Evolutionary conservation across 1,140 invertebrate genomes (phyloP).

Genomic region (Lasioglossum albipes): DNA sequence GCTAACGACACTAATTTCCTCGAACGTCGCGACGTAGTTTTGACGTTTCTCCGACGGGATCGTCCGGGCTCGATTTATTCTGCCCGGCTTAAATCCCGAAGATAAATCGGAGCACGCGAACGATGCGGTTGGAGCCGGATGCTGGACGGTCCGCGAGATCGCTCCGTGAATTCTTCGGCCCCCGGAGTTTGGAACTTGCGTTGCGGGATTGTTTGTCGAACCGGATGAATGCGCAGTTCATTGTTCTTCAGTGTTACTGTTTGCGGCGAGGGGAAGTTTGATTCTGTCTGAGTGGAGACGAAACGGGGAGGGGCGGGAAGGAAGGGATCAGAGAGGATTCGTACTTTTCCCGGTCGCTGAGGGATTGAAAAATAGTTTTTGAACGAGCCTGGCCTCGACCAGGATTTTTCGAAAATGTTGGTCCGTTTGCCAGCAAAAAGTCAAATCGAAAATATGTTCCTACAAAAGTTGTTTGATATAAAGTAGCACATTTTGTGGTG

Average conservation of each 20-base stretch:
- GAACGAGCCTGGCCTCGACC: not conserved
- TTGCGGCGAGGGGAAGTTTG: not conserved
- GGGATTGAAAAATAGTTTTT: not conserved
- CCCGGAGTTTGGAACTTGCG: not conserved
- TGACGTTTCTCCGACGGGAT: not conserved
- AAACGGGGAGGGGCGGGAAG: not conserved
- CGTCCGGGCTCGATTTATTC: not conserved
- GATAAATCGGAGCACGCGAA: slow-evolving; percentile 21
- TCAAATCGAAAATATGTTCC: not conserved
- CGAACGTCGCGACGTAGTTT: not conserved
- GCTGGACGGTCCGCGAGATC: not conserved
- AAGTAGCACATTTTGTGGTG: too few relatives aligned
- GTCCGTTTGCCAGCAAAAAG: not conserved
- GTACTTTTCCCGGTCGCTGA: not conserved
- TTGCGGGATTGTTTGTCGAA: not conserved
- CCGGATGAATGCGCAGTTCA: not conserved
- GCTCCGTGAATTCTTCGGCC: not conserved
- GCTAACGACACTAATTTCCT: slow-evolving; percentile 38
- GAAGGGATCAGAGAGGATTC: not conserved
- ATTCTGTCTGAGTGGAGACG: too few relatives aligned
- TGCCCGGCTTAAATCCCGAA: not conserved
- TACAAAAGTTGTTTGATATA: too few relatives aligned
- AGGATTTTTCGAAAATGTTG: not conserved
- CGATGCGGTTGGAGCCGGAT: not conserved
- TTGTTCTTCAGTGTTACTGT: slow-evolving; percentile 6